Evolutionary conservation across 2,888 invertebrate genomes (phyloP).

Genomic region (Drosophila anceps): DNA sequence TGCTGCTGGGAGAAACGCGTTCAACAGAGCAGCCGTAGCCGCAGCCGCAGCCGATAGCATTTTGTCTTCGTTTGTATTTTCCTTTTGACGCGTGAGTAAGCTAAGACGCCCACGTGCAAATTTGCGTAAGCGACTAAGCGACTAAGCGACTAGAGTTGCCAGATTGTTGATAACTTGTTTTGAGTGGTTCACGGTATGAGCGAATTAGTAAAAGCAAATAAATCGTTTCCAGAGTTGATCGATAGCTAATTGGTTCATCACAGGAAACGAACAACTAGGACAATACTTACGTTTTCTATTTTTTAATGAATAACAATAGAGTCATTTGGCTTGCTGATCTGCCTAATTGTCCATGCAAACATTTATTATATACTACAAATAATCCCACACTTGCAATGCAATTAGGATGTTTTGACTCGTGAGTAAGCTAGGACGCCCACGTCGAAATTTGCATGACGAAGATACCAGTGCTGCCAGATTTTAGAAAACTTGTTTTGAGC

Average conservation of each 20-base stretch:
- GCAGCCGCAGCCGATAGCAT: constrained; percentile 49
- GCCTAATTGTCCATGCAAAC: neutral
- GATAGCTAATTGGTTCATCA: constrained; percentile 23
- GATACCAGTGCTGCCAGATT: constrained; percentile 62
- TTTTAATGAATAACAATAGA: neutral
- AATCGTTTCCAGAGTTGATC: constrained; percentile 37
- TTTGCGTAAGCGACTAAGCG: constrained; percentile 75
- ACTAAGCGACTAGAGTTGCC: constrained; percentile 55
- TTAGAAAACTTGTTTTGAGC: constrained; percentile 16
- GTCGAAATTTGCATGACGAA: constrained; percentile 73
- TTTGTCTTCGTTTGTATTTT: constrained; percentile 81
- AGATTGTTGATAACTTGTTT: constrained; percentile 47
- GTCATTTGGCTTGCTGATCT: neutral
- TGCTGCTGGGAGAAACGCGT: constrained; percentile 72
- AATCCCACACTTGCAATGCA: neutral
- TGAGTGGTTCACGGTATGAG: constrained; percentile 11
- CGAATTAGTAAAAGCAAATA: constrained; percentile 14
- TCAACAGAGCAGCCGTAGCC: constrained; percentile 42
- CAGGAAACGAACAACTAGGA: neutral
- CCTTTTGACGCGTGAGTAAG: constrained; percentile 81
- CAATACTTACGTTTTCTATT: neutral
- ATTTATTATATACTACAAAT: neutral
- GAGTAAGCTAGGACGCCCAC: constrained; percentile 81
- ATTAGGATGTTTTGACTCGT: constrained; percentile 66
- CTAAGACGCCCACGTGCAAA: constrained; percentile 81